Evolutionary conservation across 2,113 vertebrate species (phyloP).

Genomic region (Coryphaenoides rupestris): DNA sequence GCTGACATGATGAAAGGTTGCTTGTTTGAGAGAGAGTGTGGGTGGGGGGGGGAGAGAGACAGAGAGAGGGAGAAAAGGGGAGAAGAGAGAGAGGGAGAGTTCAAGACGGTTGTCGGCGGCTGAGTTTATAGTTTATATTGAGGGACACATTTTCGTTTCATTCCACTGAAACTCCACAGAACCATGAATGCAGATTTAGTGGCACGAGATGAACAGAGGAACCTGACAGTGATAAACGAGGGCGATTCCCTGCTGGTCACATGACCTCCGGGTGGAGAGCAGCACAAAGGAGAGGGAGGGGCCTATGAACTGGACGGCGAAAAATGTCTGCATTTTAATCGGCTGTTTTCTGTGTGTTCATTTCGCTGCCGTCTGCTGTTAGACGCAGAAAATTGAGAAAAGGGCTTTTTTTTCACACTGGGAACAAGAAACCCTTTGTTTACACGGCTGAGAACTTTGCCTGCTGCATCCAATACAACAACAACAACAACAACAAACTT

Average conservation of each 20-base stretch:
- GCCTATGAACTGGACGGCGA: constrained; percentile 48
- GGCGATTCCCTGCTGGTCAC: constrained; percentile 27
- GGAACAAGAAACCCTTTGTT: constrained; percentile 35
- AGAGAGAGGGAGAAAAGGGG: background rate
- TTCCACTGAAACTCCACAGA: constrained; percentile 16
- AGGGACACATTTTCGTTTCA: constrained; percentile 26
- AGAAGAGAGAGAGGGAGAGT: background rate
- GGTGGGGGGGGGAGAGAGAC: background rate
- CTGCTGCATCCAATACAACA: constrained; percentile 42
- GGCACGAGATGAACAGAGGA: constrained; percentile 45
- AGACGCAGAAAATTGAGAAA: constrained; percentile 39
- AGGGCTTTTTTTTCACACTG: constrained; percentile 26
- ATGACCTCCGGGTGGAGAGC: constrained; percentile 47
- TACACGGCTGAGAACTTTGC: constrained; percentile 19
- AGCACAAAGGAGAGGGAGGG: constrained; percentile 6
- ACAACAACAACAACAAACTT: constrained; percentile 34
- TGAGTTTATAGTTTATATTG: constrained; percentile 35
- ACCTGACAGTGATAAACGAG: constrained; percentile 54
- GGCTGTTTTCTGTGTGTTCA: constrained; percentile 44
- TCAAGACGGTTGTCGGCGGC: constrained; percentile 6
- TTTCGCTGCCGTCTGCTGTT: constrained; percentile 37
- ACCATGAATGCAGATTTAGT: constrained; percentile 57
- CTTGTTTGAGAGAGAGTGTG: constrained; percentile 23
- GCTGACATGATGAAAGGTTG: constrained; percentile 46
- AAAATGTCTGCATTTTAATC: constrained; percentile 60